A percentile compares a stretch with the other conserved stretches of the same genome.
phyloP scores from a whole-genome alignment of 37 sponge, comb jelly and placozoan species.

The Hexactinellida sp. region DNA sequence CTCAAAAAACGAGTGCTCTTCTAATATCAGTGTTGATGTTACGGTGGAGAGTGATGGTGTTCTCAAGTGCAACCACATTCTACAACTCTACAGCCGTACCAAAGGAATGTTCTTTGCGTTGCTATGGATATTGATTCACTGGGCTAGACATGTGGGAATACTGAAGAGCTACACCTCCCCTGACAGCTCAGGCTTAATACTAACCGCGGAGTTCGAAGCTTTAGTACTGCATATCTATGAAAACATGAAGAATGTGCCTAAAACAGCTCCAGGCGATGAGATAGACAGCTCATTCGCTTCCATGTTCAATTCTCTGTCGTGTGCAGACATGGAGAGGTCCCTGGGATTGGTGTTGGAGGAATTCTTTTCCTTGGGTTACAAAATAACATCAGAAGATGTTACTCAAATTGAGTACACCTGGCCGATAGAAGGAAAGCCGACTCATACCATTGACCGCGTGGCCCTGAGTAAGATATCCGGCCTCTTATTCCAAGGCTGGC shows the following conservation, averaged over 20 bases:
- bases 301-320: neutral
- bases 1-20: neutral
- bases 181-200: neutral
- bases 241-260: neutral
- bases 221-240: neutral
- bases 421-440: neutral
- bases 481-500: neutral
- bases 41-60: slow-evolving; percentile 9
- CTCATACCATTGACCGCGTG: neutral
- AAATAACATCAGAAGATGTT: neutral
- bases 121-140: neutral
- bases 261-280: neutral
- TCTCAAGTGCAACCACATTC: neutral
- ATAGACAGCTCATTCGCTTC: neutral
- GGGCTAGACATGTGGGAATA: slow-evolving; percentile 12
- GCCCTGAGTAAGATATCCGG: neutral
- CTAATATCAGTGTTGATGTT: neutral
- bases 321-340: neutral
- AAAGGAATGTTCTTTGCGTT: neutral
- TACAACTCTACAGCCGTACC: neutral
- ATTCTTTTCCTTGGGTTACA: neutral
- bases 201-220: slow-evolving; percentile 2
- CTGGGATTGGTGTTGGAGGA: neutral
- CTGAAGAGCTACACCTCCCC: neutral
- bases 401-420: neutral